Percentiles rank a stretch among this genome's conserved stretches.
phyloP scores from a whole-genome alignment of 2,888 invertebrate genomes.

The Oscheius myriophilus region DNA sequence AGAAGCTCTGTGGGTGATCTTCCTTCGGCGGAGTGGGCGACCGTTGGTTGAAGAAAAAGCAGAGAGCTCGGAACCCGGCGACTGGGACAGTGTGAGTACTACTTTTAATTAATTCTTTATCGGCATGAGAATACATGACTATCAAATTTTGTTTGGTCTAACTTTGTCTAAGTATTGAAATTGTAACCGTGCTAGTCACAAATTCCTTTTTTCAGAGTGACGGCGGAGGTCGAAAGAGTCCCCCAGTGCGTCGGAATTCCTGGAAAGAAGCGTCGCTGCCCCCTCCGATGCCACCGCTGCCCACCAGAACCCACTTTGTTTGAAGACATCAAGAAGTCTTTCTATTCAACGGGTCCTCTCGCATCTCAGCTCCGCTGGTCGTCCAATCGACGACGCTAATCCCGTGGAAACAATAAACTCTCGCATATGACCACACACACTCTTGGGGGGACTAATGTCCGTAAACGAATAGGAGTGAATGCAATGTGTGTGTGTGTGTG shows the following conservation, averaged over 20 bases:
- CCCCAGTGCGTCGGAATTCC: slow-evolving; percentile 37
- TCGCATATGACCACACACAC: no score
- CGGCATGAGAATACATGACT: no score
- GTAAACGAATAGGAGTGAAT: no score
- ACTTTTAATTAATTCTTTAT: no score
- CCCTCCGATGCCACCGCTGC: slow-evolving; percentile 50
- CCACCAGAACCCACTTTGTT: slow-evolving; percentile 48
- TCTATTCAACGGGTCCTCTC: background rate
- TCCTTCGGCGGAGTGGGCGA: slow-evolving; percentile 50
- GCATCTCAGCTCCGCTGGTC: no score
- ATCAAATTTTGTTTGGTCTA: background rate
- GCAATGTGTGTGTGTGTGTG: no score
- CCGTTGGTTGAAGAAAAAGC: slow-evolving; percentile 52
- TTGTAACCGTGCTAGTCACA: no score
- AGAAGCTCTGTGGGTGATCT: slow-evolving; percentile 58
- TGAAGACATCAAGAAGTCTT: slow-evolving; percentile 7
- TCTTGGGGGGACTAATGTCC: no score
- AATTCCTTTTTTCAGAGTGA: slow-evolving; percentile 10
- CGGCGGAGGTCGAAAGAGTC: slow-evolving; percentile 7
- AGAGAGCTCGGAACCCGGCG: slow-evolving; percentile 46
- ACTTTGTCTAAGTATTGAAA: background rate
- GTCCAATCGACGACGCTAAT: no score
- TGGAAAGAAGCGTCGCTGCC: slow-evolving; percentile 58
- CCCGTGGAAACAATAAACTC: no score
- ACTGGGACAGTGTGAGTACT: slow-evolving; percentile 45